Percentiles rank a stretch among this genome's conserved stretches.
These are phyloP conservation scores for Ellobius talpinus DNA, from an alignment of 2,113 vertebrate genomes.

Conservation along the genomic window DNA sequence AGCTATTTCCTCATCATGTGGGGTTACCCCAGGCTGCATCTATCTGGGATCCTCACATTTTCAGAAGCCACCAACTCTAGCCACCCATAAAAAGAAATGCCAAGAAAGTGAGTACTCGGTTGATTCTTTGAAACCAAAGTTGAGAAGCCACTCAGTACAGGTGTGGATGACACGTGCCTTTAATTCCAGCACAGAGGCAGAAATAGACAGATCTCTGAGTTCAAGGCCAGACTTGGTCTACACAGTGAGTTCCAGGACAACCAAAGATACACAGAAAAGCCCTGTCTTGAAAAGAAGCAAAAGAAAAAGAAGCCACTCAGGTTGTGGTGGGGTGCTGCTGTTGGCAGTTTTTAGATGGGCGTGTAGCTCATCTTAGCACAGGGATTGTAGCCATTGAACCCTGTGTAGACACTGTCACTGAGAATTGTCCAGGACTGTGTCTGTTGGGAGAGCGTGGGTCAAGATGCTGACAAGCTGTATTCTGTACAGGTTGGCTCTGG, in stretches of 20 bases:
- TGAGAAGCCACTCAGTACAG: not conserved
- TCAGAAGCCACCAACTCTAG: not conserved
- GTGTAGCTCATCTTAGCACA: not conserved
- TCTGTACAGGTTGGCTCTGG: conserved; percentile 83
- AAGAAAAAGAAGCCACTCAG: not conserved
- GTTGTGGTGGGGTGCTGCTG: not conserved
- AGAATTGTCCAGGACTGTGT: not conserved
- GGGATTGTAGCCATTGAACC: not conserved
- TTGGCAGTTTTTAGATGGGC: not conserved
- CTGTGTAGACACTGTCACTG: not conserved
- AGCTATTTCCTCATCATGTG: too few relatives aligned
- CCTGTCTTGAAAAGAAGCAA: too few relatives aligned
- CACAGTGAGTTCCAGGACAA: too few relatives aligned
- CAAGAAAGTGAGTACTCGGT: not conserved
- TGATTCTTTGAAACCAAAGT: not conserved
- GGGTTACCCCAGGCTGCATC: not conserved
- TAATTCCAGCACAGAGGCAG: too few relatives aligned
- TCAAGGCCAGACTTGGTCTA: too few relatives aligned
- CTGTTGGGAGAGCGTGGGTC: not conserved
- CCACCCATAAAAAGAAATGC: not conserved
- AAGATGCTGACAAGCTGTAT: not conserved
- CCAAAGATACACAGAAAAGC: too few relatives aligned
- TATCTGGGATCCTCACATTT: not conserved
- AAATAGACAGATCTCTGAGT: too few relatives aligned
- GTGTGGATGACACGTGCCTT: too few relatives aligned